Conservation (phyloP, 2,797 vertebrate species). For the Syngnathus rostellatus region DNA sequence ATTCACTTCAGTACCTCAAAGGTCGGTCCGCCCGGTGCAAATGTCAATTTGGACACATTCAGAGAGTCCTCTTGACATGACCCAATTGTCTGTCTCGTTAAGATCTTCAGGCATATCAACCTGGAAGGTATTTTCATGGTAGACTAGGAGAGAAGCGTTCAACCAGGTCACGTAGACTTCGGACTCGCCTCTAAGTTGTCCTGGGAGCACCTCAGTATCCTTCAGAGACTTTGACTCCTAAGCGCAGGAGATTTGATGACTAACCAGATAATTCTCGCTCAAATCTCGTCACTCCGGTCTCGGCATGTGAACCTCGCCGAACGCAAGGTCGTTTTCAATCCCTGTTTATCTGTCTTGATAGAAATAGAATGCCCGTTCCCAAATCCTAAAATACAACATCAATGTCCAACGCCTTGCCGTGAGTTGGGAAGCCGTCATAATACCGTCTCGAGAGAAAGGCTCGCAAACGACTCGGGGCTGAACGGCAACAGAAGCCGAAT, state of each 20-base stretch:
- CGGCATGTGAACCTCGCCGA: no score
- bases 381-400: conserved; percentile 1
- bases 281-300: not conserved
- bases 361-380: not conserved
- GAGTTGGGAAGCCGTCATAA: not conserved
- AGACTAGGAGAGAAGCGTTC: not conserved
- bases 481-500: conserved; percentile 16
- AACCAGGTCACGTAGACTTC: no score
- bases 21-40: no score
- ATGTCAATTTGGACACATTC: not conserved
- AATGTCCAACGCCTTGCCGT: not conserved
- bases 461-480: conserved; percentile 12
- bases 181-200: not conserved
- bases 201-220: not conserved
- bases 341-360: not conserved
- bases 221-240: not conserved
- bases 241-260: not conserved
- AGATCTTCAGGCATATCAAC: not conserved
- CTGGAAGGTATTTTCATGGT: not conserved
- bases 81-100: not conserved
- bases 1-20: not conserved
- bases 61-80: not conserved
- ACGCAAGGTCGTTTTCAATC: not conserved
- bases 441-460: conserved; percentile 3
- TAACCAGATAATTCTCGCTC: not conserved